phyloP scores from a whole-genome alignment of 2,888 invertebrate genomes.

The Stramonita haemastoma region DNA sequence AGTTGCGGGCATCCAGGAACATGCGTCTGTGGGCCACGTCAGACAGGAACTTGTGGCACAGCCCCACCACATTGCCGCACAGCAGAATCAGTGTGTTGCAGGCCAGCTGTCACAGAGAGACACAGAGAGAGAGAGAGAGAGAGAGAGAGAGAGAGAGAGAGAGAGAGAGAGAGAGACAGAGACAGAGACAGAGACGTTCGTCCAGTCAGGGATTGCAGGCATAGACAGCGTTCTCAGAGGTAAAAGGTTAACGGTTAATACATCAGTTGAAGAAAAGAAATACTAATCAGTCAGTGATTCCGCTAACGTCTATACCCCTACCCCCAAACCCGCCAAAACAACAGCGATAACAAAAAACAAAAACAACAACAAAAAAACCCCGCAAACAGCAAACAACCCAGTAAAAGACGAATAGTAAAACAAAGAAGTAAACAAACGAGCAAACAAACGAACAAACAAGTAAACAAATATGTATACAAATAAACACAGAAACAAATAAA shows the following conservation, averaged over 20 bases:
- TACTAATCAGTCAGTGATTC: no score
- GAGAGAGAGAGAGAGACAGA: not conserved
- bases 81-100: conserved; percentile 88
- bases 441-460: not conserved
- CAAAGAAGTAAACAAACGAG: not conserved
- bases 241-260: no score
- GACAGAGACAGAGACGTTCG: not conserved
- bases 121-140: not conserved
- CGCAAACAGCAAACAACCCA: no score
- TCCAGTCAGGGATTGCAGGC: no score
- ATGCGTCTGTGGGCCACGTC: conserved; percentile 91
- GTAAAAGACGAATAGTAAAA: not conserved
- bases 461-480: no score
- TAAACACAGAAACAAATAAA: no score
- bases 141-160: not conserved
- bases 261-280: no score
- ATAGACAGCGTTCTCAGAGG: no score
- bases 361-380: no score
- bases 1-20: conserved; percentile 92
- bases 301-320: no score
- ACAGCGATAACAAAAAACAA: no score
- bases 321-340: no score
- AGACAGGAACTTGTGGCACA: conserved; percentile 92
- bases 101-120: conserved; percentile 82
- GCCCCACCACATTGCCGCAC: conserved; percentile 88